Percentiles rank a stretch among this genome's conserved stretches.
phyloP scores from a whole-genome alignment of 2,113 vertebrate species.

The Edolisoma coerulescens region DNA sequence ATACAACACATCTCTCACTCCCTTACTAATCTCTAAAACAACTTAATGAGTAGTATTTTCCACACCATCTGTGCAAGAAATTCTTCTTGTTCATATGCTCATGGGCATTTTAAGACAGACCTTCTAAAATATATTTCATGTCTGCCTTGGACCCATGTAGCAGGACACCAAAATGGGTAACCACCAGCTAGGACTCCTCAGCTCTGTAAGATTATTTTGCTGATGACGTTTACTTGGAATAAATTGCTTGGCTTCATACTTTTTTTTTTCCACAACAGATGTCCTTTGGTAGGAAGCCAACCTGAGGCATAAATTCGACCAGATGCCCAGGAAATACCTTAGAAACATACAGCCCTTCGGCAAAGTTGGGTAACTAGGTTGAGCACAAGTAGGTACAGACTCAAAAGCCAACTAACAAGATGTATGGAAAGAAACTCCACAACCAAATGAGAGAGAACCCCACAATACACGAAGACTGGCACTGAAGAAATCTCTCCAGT shows the following conservation, averaged over 20 bases:
- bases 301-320: constrained; percentile 6
- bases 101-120: neutral
- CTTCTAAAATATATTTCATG: neutral
- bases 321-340: constrained; percentile 29
- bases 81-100: neutral
- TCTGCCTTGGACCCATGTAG: neutral
- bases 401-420: neutral
- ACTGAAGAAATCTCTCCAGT: neutral
- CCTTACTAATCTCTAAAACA: neutral
- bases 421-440: neutral
- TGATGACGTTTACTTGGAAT: neutral
- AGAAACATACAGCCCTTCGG: neutral
- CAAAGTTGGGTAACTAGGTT: neutral
- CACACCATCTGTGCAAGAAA: neutral
- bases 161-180: neutral
- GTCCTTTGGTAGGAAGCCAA: constrained; percentile 8
- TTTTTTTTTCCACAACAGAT: neutral
- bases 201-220: neutral
- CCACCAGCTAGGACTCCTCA: neutral
- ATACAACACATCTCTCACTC: neutral
- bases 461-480: neutral
- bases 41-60: neutral
- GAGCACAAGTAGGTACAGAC: neutral
- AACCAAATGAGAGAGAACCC: neutral
- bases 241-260: neutral